phyloP scores from a whole-genome alignment of 2,113 vertebrate genomes.

The Calyptomena viridis region DNA sequence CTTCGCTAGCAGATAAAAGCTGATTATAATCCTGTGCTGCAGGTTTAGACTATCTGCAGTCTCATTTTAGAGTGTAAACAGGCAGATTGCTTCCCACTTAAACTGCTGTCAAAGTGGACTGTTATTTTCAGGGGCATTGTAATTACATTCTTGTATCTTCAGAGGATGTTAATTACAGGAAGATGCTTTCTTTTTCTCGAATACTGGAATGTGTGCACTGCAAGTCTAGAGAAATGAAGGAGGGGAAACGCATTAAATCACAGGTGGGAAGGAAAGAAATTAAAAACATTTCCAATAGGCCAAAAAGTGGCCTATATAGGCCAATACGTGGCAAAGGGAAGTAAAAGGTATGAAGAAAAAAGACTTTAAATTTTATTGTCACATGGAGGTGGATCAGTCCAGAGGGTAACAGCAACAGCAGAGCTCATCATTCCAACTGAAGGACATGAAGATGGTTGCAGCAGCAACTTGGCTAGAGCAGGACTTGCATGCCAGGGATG shows the following conservation, averaged over 20 bases:
- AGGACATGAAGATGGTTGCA: accelerated
- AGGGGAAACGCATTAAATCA: not conserved
- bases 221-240: not conserved
- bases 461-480: accelerated
- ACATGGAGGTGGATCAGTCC: not conserved
- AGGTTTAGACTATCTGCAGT: not conserved
- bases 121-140: not conserved
- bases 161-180: not conserved
- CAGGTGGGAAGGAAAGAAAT: not conserved
- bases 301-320: too few relatives aligned
- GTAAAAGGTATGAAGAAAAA: not conserved
- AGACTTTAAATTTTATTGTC: not conserved
- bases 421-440: not conserved
- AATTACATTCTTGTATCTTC: not conserved
- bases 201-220: not conserved
- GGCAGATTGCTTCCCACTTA: not conserved
- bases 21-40: not conserved
- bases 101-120: not conserved
- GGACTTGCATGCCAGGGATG: not conserved
- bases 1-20: not conserved
- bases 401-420: not conserved
- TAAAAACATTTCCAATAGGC: not conserved
- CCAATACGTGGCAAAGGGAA: not conserved
- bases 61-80: not conserved
- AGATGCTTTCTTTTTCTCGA: not conserved